phyloP scores from a whole-genome alignment of 1,140 invertebrate species.

The Magallana ariakensis region DNA sequence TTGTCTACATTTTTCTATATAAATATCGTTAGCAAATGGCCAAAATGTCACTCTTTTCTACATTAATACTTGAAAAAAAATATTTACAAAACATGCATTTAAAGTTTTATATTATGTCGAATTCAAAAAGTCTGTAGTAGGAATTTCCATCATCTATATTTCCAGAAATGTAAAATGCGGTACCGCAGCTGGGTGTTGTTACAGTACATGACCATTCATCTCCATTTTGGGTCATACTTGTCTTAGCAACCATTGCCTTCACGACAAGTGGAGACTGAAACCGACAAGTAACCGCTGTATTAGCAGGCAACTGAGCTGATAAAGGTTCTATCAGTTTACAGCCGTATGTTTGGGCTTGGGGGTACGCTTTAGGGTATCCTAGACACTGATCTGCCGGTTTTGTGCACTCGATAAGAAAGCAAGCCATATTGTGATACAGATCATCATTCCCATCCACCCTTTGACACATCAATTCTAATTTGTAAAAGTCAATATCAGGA shows the following conservation, averaged over 20 bases:
- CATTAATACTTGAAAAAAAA: too few species aligned
- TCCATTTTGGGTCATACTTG: not conserved
- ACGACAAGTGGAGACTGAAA: constrained; percentile 4
- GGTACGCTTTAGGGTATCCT: not conserved
- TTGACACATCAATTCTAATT: not conserved
- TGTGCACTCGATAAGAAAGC: not conserved
- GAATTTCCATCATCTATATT: not conserved
- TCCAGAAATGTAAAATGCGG: not conserved
- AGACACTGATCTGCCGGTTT: not conserved
- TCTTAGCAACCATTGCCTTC: not conserved
- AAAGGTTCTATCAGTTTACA: constrained; percentile 17
- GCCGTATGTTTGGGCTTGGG: not conserved
- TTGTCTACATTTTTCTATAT: too few species aligned
- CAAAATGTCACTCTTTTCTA: too few species aligned
- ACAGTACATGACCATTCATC: not conserved
- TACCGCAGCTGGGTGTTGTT: not conserved
- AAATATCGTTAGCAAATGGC: too few species aligned
- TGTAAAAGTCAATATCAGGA: not conserved
- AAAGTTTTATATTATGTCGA: not conserved
- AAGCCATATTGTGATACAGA: not conserved
- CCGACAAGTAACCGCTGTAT: not conserved
- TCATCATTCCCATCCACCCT: not conserved
- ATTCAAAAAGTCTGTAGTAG: not conserved
- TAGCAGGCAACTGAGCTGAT: not conserved
- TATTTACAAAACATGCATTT: too few species aligned